Percentiles rank a stretch among this genome's conserved stretches.
phyloP scores from a whole-genome alignment of 1,140 invertebrate species.

The Pseudachorutes palmiensis region DNA sequence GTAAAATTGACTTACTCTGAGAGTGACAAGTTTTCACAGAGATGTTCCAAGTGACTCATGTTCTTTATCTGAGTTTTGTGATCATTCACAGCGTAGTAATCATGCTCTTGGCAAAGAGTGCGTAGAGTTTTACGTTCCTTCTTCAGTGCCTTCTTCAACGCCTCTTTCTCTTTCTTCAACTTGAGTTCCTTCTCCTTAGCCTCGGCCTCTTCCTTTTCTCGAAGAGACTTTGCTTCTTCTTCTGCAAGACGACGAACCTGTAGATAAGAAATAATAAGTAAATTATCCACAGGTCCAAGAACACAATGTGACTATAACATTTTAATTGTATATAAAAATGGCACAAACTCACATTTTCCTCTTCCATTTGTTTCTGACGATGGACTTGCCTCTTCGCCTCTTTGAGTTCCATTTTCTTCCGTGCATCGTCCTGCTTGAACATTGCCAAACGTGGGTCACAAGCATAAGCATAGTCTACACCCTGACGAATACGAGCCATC shows the following conservation, averaged over 20 bases:
- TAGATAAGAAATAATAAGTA: constrained; percentile 40
- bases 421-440: constrained; percentile 90
- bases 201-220: constrained; percentile 71
- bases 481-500: constrained; percentile 73
- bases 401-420: constrained; percentile 79
- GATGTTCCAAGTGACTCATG: constrained; percentile 81
- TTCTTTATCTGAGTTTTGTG: constrained; percentile 62
- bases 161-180: constrained; percentile 77
- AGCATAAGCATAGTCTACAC: constrained; percentile 90
- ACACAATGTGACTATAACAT: no score
- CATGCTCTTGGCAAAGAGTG: constrained; percentile 74
- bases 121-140: constrained; percentile 78
- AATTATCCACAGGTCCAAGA: background rate
- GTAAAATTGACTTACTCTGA: constrained; percentile 40
- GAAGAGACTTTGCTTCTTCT: constrained; percentile 57
- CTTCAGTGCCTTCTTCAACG: constrained; percentile 69
- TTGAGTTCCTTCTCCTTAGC: constrained; percentile 69
- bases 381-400: constrained; percentile 81
- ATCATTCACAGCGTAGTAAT: constrained; percentile 70
- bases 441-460: constrained; percentile 83
- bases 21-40: constrained; percentile 67
- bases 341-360: constrained; percentile 53
- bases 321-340: constrained; percentile 2
- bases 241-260: constrained; percentile 52
- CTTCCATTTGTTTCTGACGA: constrained; percentile 71